Conservation (phyloP, 1,140 invertebrate species). For the Caerostris extrusa region DNA sequence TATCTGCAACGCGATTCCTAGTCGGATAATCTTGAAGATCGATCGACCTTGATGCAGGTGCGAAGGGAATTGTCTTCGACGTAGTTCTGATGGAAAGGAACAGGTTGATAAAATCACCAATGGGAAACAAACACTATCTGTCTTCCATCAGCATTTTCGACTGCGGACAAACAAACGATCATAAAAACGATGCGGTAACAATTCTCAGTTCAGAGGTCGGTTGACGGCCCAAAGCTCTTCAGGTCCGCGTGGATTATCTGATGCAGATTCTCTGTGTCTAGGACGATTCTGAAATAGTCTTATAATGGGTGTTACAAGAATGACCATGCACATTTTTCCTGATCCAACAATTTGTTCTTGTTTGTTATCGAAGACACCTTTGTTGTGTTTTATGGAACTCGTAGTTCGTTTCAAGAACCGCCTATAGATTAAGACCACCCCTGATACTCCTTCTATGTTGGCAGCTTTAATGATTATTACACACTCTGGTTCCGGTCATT, state of each 20-base stretch:
- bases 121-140: slow-evolving; percentile 76
- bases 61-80: slow-evolving; percentile 58
- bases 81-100: slow-evolving; percentile 14
- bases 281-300: slow-evolving; percentile 28
- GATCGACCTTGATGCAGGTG: slow-evolving; percentile 75
- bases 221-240: slow-evolving; percentile 68
- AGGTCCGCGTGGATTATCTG: slow-evolving; percentile 63
- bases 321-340: slow-evolving; percentile 41
- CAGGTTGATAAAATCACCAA: slow-evolving; percentile 52
- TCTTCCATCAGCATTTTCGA: slow-evolving; percentile 60
- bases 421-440: slow-evolving; percentile 48
- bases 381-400: slow-evolving; percentile 72
- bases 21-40: slow-evolving; percentile 58
- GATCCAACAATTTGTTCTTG: slow-evolving; percentile 73
- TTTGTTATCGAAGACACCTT: slow-evolving; percentile 70
- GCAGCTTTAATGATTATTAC: slow-evolving; percentile 42
- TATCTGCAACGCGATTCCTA: slow-evolving; percentile 70
- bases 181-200: slow-evolving; percentile 73
- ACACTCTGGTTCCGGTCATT: slow-evolving; percentile 28
- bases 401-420: not conserved
- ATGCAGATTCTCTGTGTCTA: slow-evolving; percentile 57
- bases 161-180: slow-evolving; percentile 75
- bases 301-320: slow-evolving; percentile 49
- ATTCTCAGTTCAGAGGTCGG: slow-evolving; percentile 69
- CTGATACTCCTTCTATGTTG: slow-evolving; percentile 18